Evolutionary conservation across 2,797 vertebrate species (phyloP), one percentile per base, ranked within the genome.

Genomic region (Spinibarbus caldwelli): DNA sequence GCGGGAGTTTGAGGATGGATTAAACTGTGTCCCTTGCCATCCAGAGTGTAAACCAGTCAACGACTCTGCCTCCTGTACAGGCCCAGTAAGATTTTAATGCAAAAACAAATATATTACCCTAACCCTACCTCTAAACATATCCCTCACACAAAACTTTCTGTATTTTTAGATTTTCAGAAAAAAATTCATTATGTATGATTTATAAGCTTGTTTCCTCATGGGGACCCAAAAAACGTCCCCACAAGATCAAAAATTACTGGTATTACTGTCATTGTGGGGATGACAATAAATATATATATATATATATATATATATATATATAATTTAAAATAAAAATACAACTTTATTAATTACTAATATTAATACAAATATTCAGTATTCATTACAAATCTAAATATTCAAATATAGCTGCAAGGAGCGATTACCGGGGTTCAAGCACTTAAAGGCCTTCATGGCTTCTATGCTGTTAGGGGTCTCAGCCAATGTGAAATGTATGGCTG

Each of bases 41-140:
- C 57, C 94, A 0, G 96, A 99, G 93, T 99, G 98, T 92, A 94
- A 92, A 84, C 95, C 96, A 26, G 93, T 98, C 90, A 99, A 99
- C 0, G 96, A 93, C 91, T 96, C 97, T 0, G 93, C 91, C 85
- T 96, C 97, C 90, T 99, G 98, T 93, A 90, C 92, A 0, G 97
- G 97, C 86, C 93, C 94, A 87, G 98, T 99, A 93, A 96, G 96
- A 86, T 43, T 9, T 34, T 36, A 52, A 67, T 10, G 17, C 43
- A 67, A 0, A 34, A 23, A 75, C 4, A 34, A 26, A 70, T 41
- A 68, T 19, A 38, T 38, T 64, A 31, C 6, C 62, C 29, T 64
- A 31, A 64, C 29, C 6, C 62, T 64, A 64, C 14, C 59, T 31
- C 12, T 64, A 64, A 64, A 64, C 59, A 2, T 31, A 31, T 6